phyloP scores from a whole-genome alignment of 1,140 invertebrate genomes.

The Drosophila navojoa region DNA sequence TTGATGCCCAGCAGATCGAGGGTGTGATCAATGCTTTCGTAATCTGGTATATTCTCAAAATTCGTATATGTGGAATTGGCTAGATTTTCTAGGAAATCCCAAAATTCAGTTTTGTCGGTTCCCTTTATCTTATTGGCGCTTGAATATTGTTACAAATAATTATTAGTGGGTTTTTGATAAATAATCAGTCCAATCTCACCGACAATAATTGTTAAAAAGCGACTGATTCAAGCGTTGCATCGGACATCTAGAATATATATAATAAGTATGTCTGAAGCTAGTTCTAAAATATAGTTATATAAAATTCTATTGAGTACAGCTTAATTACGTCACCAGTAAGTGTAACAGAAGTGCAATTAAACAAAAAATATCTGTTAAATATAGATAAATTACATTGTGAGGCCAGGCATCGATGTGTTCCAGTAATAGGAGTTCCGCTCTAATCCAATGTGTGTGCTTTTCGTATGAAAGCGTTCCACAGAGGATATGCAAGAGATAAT shows the following conservation, averaged over 20 bases:
- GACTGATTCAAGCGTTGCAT: constrained; percentile 83
- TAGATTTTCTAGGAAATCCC: constrained; percentile 71
- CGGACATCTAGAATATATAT: constrained; percentile 75
- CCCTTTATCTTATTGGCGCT: constrained; percentile 43
- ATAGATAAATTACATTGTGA: constrained; percentile 80
- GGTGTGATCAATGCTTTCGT: constrained; percentile 47
- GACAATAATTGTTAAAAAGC: constrained; percentile 83
- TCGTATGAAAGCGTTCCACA: constrained; percentile 65
- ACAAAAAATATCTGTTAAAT: background rate
- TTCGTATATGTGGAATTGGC: constrained; percentile 79
- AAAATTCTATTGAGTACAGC: no score
- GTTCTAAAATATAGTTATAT: no score
- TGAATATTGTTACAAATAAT: background rate
- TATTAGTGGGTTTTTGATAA: background rate
- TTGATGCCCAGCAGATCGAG: constrained; percentile 49
- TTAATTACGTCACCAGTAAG: no score
- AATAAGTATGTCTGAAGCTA: background rate
- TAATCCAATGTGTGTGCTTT: constrained; percentile 87
- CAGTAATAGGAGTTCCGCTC: constrained; percentile 88
- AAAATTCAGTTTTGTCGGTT: constrained; percentile 45
- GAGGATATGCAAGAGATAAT: constrained; percentile 66
- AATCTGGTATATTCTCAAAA: constrained; percentile 72
- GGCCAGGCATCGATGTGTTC: constrained; percentile 88
- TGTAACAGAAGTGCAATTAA: no score
- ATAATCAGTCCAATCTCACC: constrained; percentile 66